A percentile compares a stretch with the other conserved stretches of the same genome.
These are phyloP conservation scores for Nebria salina DNA, from an alignment of 2,888 invertebrate genomes.

Conservation along the genomic window DNA sequence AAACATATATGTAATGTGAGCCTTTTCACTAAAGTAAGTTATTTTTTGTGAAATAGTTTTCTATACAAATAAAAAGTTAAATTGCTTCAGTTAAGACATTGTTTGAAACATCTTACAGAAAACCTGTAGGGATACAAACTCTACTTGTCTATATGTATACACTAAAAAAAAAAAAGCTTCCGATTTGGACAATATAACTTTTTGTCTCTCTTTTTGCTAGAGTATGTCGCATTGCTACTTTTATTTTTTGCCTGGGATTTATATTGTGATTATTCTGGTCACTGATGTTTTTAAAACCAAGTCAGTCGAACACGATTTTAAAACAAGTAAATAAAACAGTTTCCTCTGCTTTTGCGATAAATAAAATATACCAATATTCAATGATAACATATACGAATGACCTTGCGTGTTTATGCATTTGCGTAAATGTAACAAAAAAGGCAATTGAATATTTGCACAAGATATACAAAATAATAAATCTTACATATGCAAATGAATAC, in stretches of 20 bases:
- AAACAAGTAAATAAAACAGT: no score
- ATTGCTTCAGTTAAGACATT: neutral
- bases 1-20: no score
- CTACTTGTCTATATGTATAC: neutral
- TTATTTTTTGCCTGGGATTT: neutral
- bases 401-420: no score
- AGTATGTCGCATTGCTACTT: neutral
- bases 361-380: no score
- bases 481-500: no score
- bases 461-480: no score
- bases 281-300: neutral
- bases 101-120: neutral
- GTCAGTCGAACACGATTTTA: no score
- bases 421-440: no score
- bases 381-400: no score
- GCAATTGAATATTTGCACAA: no score
- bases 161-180: neutral
- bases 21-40: neutral
- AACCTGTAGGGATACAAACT: neutral
- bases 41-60: neutral
- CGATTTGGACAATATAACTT: neutral
- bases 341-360: no score
- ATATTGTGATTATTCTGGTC: neutral
- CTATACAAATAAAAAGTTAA: neutral
- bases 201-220: neutral